Base-by-base conservation (phyloP, 2,113 vertebrate genomes). In the Seriola quinqueradiata region DNA sequence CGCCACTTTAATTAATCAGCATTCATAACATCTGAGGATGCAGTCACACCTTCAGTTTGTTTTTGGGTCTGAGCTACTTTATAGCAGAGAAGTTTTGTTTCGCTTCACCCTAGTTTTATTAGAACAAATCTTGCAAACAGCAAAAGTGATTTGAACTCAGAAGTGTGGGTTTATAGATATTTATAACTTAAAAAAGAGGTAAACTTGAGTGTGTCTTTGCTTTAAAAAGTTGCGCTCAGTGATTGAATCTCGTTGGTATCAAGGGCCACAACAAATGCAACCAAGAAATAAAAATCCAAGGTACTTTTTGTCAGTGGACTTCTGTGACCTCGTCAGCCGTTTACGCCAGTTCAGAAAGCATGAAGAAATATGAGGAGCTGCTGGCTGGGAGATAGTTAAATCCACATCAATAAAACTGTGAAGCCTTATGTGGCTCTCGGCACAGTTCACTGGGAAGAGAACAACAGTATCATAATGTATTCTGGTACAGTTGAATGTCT, bases 1-100 rank as follows among this genome's bases (percentile, higher is more conserved):
- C 13, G 5, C 65, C 42, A 52, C 48, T 79, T 75, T 72, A 77
- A 82, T 84, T 80, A 75, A 80, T 82, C 67, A 34, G 13, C 68
- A 77, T 54, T 66, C 81, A 54, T 65, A 38, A 46, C 60, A 61
- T 79, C 38, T 81, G 36, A 52, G 59, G 44, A 77, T 50, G 75
- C 13, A 58, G 40, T 89, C 72, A 4, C 85, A 78, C 87, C 58
- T 80, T 50, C 4, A 16, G 38, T 60, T 52, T 82, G 19, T 50
- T 40, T 72, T 75, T 36, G 40, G 17, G 19, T 75, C 8, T 40
- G 34, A 65, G 46, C 25, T 32, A 50, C 55, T 74, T 25, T 42
- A 8, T 23, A 32, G 50, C 2, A 9, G 48, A 72, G 70, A 87
- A 76, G 69, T 70, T 83, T 19, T 0, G 11, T 67, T 63, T 76